Evolutionary conservation across 2,888 invertebrate species (phyloP), one percentile per base, ranked within the genome.

Genomic region (Pycnomerus fuliginosus): DNA sequence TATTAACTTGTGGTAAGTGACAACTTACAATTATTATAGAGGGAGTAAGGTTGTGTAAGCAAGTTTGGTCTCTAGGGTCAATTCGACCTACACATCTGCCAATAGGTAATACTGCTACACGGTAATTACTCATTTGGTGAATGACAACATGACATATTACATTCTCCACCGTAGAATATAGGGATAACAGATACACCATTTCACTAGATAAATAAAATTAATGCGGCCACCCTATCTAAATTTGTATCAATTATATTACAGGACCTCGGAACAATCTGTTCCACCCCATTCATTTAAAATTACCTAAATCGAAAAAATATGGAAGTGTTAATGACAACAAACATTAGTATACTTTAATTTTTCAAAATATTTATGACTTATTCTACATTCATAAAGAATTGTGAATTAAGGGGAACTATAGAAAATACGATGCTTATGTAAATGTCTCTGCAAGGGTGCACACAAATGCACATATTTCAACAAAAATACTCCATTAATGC

Each of bases 121-220:
- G 60, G 65, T 67, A 68, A 70, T 70, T 69, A 70, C 64, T 69
- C 68, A 67, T 68, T 67, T 62, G 58, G 58, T 61, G 63, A 67
- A 69, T 66, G 67, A 66, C 68, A 67, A 68, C 64, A 66, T 69
- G 69, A 69, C 68, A 67, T 68, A 66, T 67, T 68, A 64, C 64
- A 65, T 67, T 64, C 55, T 56, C 55, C 57, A 55, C 50, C 55
- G 48, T 20, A n/a, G n/a, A n/a, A n/a, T n/a, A n/a, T 52, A 51
- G 52, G 54, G 53, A 54, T 48, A 52, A 55, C 53, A 50, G 50
- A 51, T 53, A 46, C 51, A 55, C 52, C 53, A 52, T 50, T 55
- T 60, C 54, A 48, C 48, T 52, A 53, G 51, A 53, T 52, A 56
- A 53, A 54, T 52, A 54, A 53, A 53, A 52, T 51, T 54, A 54